Base-by-base conservation (phyloP, 2,113 vertebrate genomes). In the Psephotus haematonotus region DNA sequence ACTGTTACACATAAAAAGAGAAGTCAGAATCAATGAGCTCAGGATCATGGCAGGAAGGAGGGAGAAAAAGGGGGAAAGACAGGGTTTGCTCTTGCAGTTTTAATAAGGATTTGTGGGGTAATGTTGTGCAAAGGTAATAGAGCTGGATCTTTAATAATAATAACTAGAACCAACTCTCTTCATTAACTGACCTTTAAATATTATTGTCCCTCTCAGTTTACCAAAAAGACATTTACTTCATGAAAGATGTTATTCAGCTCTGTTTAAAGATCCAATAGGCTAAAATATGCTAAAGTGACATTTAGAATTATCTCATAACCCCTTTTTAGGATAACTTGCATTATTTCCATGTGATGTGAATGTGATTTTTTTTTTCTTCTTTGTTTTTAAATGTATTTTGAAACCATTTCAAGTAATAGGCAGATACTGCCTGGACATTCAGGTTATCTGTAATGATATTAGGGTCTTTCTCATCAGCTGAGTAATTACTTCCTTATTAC, bases 261-360 rank as follows among this genome's bases (percentile, higher is more conserved):
- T 91, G 67, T 94, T 97, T 96, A 92, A 96, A 97, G 96, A 98
- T 97, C 90, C 95, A 96, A 49, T 93, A 96, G 93, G 77, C 94
- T 97, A 93, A 98, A 97, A 97, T 98, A 98, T 96, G 97, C 93
- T 97, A 98, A 97, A 97, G 57, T 98, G 98, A 98, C 98, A 98
- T 98, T 98, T 98, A 98, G 94, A 96, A 98, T 98, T 96, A 98
- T 97, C 95, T 96, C 95, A 43, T 93, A 97, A 97, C 71, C 96
- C 62, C 91, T 96, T 90, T 93, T 95, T 94, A 95, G 87, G 94
- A 97, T 97, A 97, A 97, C 93, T 97, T 37, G 0, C 37, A 95
- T 95, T 97, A 97, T 98, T 98, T 97, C 92, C 97, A 95, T 95
- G 91, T 93, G 93, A 97, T 95, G 96, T 96, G 93, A 97, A 98